Conservation (phyloP, 2,888 invertebrate genomes). For the Hydrotaea diabolus region DNA sequence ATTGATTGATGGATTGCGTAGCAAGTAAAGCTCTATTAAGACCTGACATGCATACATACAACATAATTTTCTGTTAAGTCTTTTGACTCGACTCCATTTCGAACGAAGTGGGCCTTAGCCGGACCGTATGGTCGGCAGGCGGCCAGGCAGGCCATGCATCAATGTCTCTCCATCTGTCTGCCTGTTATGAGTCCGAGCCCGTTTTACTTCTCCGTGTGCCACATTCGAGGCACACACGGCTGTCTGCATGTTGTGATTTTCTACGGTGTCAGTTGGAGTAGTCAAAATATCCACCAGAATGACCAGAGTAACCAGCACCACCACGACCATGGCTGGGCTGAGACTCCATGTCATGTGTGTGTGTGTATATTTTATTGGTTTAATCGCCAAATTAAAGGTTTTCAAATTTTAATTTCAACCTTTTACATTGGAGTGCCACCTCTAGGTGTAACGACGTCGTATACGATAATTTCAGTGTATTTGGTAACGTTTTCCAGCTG, state of each 20-base stretch:
- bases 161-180: constrained; percentile 42
- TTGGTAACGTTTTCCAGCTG: constrained; percentile 12
- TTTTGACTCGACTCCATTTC: constrained; percentile 49
- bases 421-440: constrained; percentile 34
- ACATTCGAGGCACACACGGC: background rate
- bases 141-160: constrained; percentile 58
- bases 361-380: constrained; percentile 15
- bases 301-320: no score
- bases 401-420: constrained; percentile 47
- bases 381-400: constrained; percentile 55
- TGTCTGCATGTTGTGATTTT: background rate
- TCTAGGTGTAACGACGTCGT: constrained; percentile 30
- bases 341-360: background rate
- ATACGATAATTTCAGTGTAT: constrained; percentile 24
- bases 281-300: background rate
- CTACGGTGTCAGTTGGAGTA: background rate
- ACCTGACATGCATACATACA: constrained; percentile 64
- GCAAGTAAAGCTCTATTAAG: constrained; percentile 57
- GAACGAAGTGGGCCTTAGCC: background rate
- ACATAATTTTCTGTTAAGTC: constrained; percentile 52
- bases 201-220: constrained; percentile 7
- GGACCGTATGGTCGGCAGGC: constrained; percentile 33
- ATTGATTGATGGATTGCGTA: constrained; percentile 68
- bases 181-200: constrained; percentile 17
- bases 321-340: background rate